Base-by-base conservation (phyloP, 2,797 vertebrate species). In the Scyliorhinus canicula region DNA sequence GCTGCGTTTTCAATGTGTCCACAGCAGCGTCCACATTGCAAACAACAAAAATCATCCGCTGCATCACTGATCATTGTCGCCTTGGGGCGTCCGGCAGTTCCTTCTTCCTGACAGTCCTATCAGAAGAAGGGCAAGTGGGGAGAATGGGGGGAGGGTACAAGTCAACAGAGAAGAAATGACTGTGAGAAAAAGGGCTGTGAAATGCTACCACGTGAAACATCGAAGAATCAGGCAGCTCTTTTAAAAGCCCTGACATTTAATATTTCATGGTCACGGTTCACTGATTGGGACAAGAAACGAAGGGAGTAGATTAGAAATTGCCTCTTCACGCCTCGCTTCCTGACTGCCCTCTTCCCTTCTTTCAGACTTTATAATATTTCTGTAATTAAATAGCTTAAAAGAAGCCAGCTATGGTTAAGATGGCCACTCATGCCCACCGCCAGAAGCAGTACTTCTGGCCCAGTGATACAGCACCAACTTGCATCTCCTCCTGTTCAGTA, bases 281-380 rank as follows among this genome's bases (percentile, higher is more conserved):
- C 44, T 93, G 65, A 52, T 7, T 52, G 93, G 52, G 12, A 65
- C 31, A 71, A 93, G 93, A 71, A 71, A 47, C 31, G 3, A 71
- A 69, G 14, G 69, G 40, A 93, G 47, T 19, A 93, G 93, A 71
- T 93, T 40, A 71, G 95, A 96, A 97, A 96, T 82, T 77, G 71
- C 50, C 91, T 95, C 96, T 97, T 97, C 97, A 96, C 96, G 96
- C 96, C 95, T 96, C 95, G 65, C 84, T 96, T 97, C 96, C 95
- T 95, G 14, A 55, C 19, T 95, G 95, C 93, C 95, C 95, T 96
- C 96, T 96, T 95, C 96, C 95, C 95, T 96, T 96, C 95, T 95
- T 95, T 94, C 95, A 82, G 94, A 86, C 77, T 94, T 77, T 95
- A 97, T 96, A 96, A 97, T 96, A 96, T 95, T 95, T 93, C 63